A percentile compares a stretch with the other conserved stretches of the same genome.
These are phyloP conservation scores for Corythoichthys intestinalis DNA, from an alignment of 2,113 vertebrate species.

Conservation along the genomic window DNA sequence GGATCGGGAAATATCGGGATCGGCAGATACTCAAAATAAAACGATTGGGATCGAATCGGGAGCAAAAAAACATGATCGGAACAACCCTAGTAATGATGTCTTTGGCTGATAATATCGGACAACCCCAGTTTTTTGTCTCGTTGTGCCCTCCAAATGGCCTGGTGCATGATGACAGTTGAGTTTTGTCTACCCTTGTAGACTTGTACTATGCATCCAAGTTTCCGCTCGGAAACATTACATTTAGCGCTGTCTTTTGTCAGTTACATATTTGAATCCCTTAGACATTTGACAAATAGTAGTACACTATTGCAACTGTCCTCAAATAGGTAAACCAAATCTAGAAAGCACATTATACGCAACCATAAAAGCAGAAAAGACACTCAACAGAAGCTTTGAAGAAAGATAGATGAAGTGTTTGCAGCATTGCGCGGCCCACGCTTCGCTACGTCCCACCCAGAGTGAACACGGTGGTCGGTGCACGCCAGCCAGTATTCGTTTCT, in stretches of 20 bases:
- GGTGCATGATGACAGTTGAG: too few species aligned
- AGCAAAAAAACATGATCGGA: too few species aligned
- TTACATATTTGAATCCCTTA: not conserved
- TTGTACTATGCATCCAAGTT: not conserved
- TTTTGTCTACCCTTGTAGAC: too few species aligned
- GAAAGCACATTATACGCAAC: not conserved
- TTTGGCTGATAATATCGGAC: too few species aligned
- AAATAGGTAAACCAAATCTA: not conserved
- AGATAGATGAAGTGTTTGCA: constrained; percentile 44
- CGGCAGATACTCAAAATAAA: too few species aligned
- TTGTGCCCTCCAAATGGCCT: too few species aligned
- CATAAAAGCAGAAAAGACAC: constrained; percentile 1
- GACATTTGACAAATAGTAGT: not conserved
- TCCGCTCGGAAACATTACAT: not conserved
- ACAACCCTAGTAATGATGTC: too few species aligned
- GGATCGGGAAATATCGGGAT: too few species aligned
- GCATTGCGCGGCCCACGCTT: constrained; percentile 48
- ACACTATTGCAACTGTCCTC: not conserved
- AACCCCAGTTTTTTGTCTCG: too few species aligned
- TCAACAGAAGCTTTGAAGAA: constrained; percentile 7
- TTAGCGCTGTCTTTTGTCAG: not conserved
- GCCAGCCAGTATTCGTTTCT: constrained; percentile 13
- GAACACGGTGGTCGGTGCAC: constrained; percentile 38
- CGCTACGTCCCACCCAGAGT: constrained; percentile 49
- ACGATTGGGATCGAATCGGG: too few species aligned